These are phyloP conservation scores for Alces alces DNA, from an alignment of 2,113 vertebrate genomes.

Conservation along the genomic window DNA sequence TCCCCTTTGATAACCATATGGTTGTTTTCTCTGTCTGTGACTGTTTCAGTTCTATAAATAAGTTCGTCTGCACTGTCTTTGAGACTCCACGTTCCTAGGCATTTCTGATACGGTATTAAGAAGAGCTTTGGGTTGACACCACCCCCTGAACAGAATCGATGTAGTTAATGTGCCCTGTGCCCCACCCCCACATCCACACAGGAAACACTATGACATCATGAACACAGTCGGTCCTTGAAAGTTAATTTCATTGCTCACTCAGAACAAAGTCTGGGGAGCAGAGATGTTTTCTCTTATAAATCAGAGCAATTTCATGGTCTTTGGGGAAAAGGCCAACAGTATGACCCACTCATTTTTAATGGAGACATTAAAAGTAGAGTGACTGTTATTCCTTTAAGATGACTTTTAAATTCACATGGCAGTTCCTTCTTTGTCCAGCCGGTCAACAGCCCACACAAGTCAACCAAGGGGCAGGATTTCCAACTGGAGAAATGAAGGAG, in stretches of 20 bases:
- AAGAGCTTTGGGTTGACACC: not conserved
- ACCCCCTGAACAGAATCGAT: not conserved
- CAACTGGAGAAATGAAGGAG: not conserved
- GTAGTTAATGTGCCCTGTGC: not conserved
- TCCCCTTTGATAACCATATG: not conserved
- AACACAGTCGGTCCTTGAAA: not conserved
- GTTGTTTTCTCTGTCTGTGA: not conserved
- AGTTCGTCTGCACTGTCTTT: not conserved
- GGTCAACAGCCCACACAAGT: not conserved
- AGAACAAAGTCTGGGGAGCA: not conserved
- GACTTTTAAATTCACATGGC: not conserved
- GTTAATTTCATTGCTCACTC: not conserved
- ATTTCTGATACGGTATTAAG: not conserved
- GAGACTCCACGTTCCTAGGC: not conserved
- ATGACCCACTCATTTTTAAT: not conserved
- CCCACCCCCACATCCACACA: rapidly evolving
- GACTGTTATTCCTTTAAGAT: not conserved
- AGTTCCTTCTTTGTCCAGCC: not conserved
- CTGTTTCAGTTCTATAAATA: not conserved
- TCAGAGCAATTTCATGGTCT: not conserved
- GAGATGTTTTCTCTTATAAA: not conserved
- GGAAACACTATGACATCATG: not conserved
- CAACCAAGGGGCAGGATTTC: not conserved
- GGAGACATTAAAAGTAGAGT: not conserved
- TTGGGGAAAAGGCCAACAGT: not conserved